Evolutionary conservation across 2,888 invertebrate species (phyloP), one percentile per base, ranked within the genome.

Genomic region (Drosophila lutescens): DNA sequence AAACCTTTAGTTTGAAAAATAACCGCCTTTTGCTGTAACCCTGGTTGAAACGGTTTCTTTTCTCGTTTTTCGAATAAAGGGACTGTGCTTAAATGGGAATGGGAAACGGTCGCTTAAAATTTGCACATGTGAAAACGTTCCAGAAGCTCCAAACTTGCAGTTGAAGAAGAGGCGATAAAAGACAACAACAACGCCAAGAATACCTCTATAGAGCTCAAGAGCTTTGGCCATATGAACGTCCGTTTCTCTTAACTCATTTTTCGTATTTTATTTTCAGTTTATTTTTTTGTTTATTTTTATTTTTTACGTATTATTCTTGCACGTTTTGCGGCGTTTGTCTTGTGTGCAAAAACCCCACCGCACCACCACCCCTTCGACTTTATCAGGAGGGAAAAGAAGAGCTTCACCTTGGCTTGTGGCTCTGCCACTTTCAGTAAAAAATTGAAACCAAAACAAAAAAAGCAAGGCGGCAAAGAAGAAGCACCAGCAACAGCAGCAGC

Each of bases 191-290:
- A 10, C 38, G 34, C 10, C 38, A 8, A 17, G 17, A 50, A 50
- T 30, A 40, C 30, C 41, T n/a, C 41, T n/a, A 23, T 43, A 20
- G 53, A 68, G 58, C 51, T 51, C 40, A 34, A 44, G 44, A 50
- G 75, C 66, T 59, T 58, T 77, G 74, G 77, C 80, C 70, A 75
- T 79, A 80, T 66, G 78, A 86, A 76, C 81, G 85, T 78, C 81
- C 81, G 81, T 75, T 82, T 80, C 79, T 84, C 73, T 87, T 84
- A 78, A 85, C 81, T 87, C 74, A 80, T 84, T 87, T 84, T 86
- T 76, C 62, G 54, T 54, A 59, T 76, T 81, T 85, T 76, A 65
- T 68, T 79, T 73, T 59, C 61, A 23, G 55, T 26, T 1, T 58
- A 50, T 47, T 62, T 49, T 44, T 56, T 50, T 36, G 26, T 26